phyloP scores from a whole-genome alignment of 2,113 vertebrate genomes.

The Ovis canadensis region DNA sequence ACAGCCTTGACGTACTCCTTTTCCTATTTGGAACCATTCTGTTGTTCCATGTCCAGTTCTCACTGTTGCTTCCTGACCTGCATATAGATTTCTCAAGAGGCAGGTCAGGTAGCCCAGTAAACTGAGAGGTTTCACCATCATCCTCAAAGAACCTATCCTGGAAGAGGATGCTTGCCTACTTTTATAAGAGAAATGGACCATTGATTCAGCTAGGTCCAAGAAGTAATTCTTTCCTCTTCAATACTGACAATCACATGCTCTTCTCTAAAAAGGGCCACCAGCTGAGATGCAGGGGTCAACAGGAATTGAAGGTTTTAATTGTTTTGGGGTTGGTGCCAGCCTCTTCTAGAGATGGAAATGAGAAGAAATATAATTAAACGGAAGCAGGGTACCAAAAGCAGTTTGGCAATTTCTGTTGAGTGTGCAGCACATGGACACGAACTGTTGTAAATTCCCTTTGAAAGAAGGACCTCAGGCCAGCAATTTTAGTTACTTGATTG shows the following conservation, averaged over 20 bases:
- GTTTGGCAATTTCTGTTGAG: background rate
- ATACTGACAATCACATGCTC: background rate
- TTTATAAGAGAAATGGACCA: background rate
- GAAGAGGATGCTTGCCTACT: background rate
- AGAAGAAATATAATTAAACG: background rate
- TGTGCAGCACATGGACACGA: background rate
- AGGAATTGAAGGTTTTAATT: background rate
- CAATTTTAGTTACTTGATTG: background rate
- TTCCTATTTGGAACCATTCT: no score
- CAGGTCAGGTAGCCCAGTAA: no score
- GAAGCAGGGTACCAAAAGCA: background rate
- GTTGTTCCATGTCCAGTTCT: no score
- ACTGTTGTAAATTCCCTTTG: background rate
- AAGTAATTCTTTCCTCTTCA: background rate
- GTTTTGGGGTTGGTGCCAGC: background rate
- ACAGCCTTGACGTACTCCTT: no score
- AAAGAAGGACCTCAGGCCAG: background rate
- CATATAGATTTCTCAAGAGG: no score
- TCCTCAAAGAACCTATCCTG: background rate
- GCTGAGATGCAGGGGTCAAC: background rate
- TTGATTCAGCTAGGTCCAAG: background rate
- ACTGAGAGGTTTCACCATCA: background rate
- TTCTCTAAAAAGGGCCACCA: background rate
- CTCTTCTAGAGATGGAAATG: background rate
- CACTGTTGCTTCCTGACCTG: no score